phyloP scores from a whole-genome alignment of 1,140 invertebrate genomes.

The Grapholita molesta region DNA sequence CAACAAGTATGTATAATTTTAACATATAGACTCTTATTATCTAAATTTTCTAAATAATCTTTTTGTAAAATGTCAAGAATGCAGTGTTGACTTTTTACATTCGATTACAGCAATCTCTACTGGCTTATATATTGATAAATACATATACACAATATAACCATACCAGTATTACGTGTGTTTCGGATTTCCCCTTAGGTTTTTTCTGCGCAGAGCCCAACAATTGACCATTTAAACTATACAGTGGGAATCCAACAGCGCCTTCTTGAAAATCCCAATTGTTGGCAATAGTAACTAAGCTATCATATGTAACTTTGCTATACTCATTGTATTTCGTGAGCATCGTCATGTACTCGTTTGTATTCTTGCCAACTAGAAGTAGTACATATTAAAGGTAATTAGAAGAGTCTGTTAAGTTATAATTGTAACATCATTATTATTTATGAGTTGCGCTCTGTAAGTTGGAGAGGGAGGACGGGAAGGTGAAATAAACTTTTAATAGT shows the following conservation, averaged over 20 bases:
- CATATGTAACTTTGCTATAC: slow-evolving; percentile 54
- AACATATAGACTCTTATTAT: too few relatives aligned
- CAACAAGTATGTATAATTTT: too few relatives aligned
- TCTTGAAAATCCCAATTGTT: slow-evolving; percentile 64
- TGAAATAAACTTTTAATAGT: too few relatives aligned
- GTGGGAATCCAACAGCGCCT: slow-evolving; percentile 48
- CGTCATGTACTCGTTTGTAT: slow-evolving; percentile 46
- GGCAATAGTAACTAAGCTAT: slow-evolving; percentile 57
- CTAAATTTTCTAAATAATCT: too few relatives aligned
- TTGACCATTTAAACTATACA: slow-evolving; percentile 56
- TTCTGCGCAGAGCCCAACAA: slow-evolving; percentile 49
- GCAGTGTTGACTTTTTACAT: too few relatives aligned
- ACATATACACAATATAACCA: slow-evolving; percentile 30
- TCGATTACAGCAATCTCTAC: too few relatives aligned
- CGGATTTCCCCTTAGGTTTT: slow-evolving; percentile 63
- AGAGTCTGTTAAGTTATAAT: too few relatives aligned
- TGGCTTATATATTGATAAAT: background rate
- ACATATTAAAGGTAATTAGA: background rate
- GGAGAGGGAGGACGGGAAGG: too few relatives aligned
- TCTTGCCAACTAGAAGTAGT: slow-evolving; percentile 39
- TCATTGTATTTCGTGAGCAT: slow-evolving; percentile 63
- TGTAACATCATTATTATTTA: too few relatives aligned
- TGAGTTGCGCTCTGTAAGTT: too few relatives aligned
- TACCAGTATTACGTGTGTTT: slow-evolving; percentile 37
- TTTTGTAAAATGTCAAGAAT: too few relatives aligned